phyloP scores from a whole-genome alignment of 2,797 vertebrate genomes.

The Phataginus tricuspis region DNA sequence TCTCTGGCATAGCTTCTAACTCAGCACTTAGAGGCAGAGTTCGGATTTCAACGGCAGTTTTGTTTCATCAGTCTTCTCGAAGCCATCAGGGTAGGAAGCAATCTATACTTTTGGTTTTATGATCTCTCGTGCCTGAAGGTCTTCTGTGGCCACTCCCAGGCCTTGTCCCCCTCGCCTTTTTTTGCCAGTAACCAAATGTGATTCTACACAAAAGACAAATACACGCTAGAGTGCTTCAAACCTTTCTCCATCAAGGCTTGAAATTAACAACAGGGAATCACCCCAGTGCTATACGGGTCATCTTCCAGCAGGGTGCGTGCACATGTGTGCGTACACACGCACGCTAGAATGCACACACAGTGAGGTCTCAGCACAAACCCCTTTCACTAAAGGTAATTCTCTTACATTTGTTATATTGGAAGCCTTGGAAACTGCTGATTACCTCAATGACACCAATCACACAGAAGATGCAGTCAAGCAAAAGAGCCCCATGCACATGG shows the following conservation, averaged over 20 bases:
- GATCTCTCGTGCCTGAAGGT: not conserved
- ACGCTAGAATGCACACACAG: not conserved
- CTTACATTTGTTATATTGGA: no score
- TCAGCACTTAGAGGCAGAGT: not conserved
- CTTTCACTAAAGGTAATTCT: not conserved
- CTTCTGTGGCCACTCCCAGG: not conserved
- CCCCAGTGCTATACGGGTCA: not conserved
- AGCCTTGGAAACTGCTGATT: not conserved
- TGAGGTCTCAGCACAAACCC: not conserved
- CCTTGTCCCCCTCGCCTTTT: not conserved
- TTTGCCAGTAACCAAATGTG: not conserved
- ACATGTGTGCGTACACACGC: no score
- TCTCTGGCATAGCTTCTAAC: not conserved
- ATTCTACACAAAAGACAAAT: not conserved
- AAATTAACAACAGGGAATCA: not conserved
- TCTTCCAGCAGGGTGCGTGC: not conserved
- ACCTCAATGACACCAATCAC: not conserved
- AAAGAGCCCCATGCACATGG: not conserved
- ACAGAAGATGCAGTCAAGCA: not conserved
- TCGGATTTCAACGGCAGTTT: not conserved
- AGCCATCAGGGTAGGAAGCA: not conserved
- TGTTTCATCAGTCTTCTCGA: not conserved
- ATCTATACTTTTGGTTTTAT: not conserved
- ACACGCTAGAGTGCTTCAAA: not conserved
- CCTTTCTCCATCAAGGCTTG: not conserved